phyloP scores from a whole-genome alignment of 2,888 invertebrate genomes.

The Danaus chrysippus region DNA sequence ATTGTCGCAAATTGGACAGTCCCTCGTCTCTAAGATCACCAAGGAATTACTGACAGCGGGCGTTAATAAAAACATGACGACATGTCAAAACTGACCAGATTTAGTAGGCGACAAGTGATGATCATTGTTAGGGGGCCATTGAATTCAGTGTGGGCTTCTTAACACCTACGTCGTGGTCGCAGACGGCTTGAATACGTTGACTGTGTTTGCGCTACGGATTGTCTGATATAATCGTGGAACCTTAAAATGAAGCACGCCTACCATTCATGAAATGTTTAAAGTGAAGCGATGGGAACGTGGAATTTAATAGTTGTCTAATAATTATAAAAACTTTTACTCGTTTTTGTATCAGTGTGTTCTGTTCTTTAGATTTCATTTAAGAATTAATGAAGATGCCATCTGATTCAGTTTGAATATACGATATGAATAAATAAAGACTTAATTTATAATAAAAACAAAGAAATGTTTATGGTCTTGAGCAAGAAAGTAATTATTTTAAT shows the following conservation, averaged over 20 bases:
- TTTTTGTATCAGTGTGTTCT: neutral
- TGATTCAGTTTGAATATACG: neutral
- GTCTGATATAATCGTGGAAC: slow-evolving; percentile 60
- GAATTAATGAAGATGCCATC: too few relatives aligned
- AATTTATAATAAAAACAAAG: neutral
- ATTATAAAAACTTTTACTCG: neutral
- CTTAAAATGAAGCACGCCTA: slow-evolving; percentile 62
- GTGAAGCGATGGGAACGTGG: slow-evolving; percentile 32
- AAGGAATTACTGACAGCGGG: slow-evolving; percentile 61
- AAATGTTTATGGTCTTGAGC: slow-evolving; percentile 6
- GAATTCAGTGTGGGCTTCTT: slow-evolving; percentile 72
- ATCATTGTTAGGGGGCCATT: slow-evolving; percentile 60
- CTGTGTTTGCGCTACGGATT: slow-evolving; percentile 70
- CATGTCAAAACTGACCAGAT: slow-evolving; percentile 77
- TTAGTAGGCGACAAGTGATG: slow-evolving; percentile 73
- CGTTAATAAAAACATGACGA: slow-evolving; percentile 77
- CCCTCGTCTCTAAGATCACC: slow-evolving; percentile 63
- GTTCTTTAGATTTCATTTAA: too few relatives aligned
- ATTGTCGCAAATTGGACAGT: slow-evolving; percentile 74
- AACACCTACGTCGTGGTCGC: slow-evolving; percentile 59
- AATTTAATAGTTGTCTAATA: slow-evolving; percentile 35
- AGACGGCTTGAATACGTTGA: slow-evolving; percentile 47
- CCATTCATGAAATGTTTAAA: slow-evolving; percentile 51
- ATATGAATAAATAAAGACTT: neutral
- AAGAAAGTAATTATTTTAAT: slow-evolving; percentile 12